A percentile compares a stretch with the other conserved stretches of the same genome.
These are phyloP conservation scores for Drosophila auraria DNA, from an alignment of 1,140 invertebrate genomes.

Conservation along the genomic window DNA sequence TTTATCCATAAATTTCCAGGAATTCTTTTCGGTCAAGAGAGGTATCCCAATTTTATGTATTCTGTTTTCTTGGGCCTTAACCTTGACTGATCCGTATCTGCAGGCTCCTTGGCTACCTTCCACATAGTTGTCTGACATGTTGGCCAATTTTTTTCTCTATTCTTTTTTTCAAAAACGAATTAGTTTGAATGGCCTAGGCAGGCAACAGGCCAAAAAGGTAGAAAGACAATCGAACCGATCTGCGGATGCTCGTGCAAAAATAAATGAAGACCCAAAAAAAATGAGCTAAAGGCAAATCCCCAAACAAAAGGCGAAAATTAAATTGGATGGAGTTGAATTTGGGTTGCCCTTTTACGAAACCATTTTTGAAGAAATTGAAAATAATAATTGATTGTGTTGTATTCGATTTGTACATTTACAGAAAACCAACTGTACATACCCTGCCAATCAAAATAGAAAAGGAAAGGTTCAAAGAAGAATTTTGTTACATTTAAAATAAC, in stretches of 20 bases:
- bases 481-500: not conserved
- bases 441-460: not conserved
- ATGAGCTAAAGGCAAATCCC: slow-evolving; percentile 20
- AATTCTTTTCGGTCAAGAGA: slow-evolving; percentile 35
- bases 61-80: slow-evolving; percentile 8
- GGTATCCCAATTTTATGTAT: slow-evolving; percentile 26
- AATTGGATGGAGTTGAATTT: slow-evolving; percentile 14
- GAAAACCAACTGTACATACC: not conserved
- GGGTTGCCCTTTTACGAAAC: slow-evolving; percentile 5
- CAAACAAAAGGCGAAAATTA: slow-evolving; percentile 21
- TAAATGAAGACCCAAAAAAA: slow-evolving; percentile 45
- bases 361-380: not conserved
- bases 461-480: no score
- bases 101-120: slow-evolving; percentile 26
- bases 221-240: slow-evolving; percentile 11
- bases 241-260: slow-evolving; percentile 40
- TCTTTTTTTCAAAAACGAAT: slow-evolving; percentile 52
- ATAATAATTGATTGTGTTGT: slow-evolving; percentile 5
- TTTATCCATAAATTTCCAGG: slow-evolving; percentile 68
- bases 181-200: slow-evolving; percentile 49
- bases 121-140: slow-evolving; percentile 55
- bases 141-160: slow-evolving; percentile 39
- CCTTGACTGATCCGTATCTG: slow-evolving; percentile 61
- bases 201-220: slow-evolving; percentile 33
- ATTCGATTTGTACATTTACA: not conserved